Evolutionary conservation across 1,140 invertebrate species (phyloP), one percentile per base, ranked within the genome.

Genomic region (Galendromus occidentalis): DNA sequence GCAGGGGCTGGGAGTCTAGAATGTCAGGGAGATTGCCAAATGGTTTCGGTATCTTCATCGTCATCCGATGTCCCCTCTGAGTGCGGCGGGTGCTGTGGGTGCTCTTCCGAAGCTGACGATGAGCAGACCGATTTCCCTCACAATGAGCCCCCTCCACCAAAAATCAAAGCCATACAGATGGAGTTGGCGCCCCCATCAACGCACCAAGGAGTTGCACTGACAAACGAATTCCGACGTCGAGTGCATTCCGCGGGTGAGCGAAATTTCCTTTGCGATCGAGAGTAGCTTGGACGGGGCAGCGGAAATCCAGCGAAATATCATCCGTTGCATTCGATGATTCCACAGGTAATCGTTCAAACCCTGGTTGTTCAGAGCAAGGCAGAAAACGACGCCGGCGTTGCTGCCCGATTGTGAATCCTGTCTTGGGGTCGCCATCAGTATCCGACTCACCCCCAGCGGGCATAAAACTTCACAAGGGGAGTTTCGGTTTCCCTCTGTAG

Each of bases 111-210:
- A 33, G 51, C 51, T 14, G 51, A 59, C 22, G 51, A 59, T 25
- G 51, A 59, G 9, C 51, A 59, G 20, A 59, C 51, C 12, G 51
- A 59, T 59, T 59, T 59, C 22, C 51, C 51, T 6, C 51, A 59
- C 51, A 59, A 33, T 22, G 51, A 59, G 25, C 51, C 51, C 14
- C 51, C 51, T 14, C 51, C 51, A 2, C 51, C 51, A 33, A 59
- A 59, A 59, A 59, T 59, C 25, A 33, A 25, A 33, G 51, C 51
- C 14, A 17, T 59, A 4, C 51, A 29, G 25, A 28, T 47, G 18
- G 51, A 39, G 9, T 9, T 59, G 4, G 51, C 25, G 25, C 51
- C 25, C 22, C 51, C 51, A 1, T 25, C 22, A 14, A 59, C 22
- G 14, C 25, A 59, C 22, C 51, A 12, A 25, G 25, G 33, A 29